phyloP scores from a whole-genome alignment of 1,140 invertebrate genomes.

The Ephestia elutella region DNA sequence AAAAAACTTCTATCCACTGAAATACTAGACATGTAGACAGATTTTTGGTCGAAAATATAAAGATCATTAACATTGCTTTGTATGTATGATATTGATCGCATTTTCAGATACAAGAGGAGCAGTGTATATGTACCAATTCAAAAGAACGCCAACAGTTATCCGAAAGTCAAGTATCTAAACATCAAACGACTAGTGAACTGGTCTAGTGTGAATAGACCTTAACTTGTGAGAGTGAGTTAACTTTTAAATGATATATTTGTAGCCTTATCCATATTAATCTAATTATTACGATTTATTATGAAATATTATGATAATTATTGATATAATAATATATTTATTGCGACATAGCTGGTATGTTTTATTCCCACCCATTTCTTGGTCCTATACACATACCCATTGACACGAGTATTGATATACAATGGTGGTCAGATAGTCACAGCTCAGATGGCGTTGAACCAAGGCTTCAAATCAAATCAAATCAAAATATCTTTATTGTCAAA shows the following conservation, averaged over 20 bases:
- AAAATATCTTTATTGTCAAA: too few species aligned
- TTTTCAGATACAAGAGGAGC: constrained; percentile 3
- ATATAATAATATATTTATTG: constrained; percentile 69
- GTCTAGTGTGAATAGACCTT: constrained; percentile 22
- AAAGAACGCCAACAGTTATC: background rate
- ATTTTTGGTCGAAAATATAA: too few species aligned
- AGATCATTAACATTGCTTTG: too few species aligned
- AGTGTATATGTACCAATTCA: constrained; percentile 1
- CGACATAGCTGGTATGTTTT: constrained; percentile 27
- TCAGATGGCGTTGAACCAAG: too few species aligned
- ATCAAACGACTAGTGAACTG: background rate
- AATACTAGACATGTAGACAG: too few species aligned
- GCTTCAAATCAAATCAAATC: too few species aligned
- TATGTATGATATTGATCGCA: too few species aligned
- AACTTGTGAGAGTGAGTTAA: constrained; percentile 51
- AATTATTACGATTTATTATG: constrained; percentile 36
- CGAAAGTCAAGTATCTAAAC: background rate
- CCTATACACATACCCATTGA: too few species aligned
- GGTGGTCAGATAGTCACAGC: too few species aligned
- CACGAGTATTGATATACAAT: too few species aligned
- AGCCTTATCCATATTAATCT: constrained; percentile 63
- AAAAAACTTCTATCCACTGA: too few species aligned
- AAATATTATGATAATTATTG: constrained; percentile 51
- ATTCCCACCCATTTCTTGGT: background rate
- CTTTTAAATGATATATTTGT: constrained; percentile 48